These are phyloP conservation scores for Trematomus bernacchii DNA, from an alignment of 2,797 vertebrate species.

Conservation along the genomic window DNA sequence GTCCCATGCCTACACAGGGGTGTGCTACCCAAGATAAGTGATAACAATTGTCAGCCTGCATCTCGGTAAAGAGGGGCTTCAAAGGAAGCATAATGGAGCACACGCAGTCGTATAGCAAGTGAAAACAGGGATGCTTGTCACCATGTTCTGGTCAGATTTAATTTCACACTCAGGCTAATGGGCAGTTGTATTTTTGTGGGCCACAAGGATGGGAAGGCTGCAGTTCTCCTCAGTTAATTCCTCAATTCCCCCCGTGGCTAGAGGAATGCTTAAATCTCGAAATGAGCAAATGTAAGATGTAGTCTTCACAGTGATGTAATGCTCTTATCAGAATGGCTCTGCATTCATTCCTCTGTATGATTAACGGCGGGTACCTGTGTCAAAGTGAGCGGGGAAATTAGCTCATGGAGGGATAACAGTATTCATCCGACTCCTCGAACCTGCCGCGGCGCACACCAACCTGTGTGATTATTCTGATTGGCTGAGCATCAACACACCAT, in stretches of 20 bases:
- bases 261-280: slow-evolving; percentile 66
- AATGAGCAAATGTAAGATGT: slow-evolving; percentile 73
- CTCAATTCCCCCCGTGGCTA: slow-evolving; percentile 58
- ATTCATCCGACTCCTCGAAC: slow-evolving; percentile 52
- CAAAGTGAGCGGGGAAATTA: slow-evolving; percentile 48
- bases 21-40: slow-evolving; percentile 44
- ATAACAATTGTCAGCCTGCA: slow-evolving; percentile 58
- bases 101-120: slow-evolving; percentile 9
- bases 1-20: slow-evolving; percentile 16
- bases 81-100: slow-evolving; percentile 25
- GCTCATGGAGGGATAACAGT: slow-evolving; percentile 48
- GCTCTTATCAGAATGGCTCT: slow-evolving; percentile 63
- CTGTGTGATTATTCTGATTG: slow-evolving; percentile 73
- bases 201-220: slow-evolving; percentile 30
- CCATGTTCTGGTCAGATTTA: slow-evolving; percentile 56
- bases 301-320: slow-evolving; percentile 64
- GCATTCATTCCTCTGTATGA: slow-evolving; percentile 62
- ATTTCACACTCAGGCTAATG: slow-evolving; percentile 63
- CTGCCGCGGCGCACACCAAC: slow-evolving; percentile 45
- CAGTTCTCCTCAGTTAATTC: slow-evolving; percentile 74
- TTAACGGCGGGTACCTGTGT: slow-evolving; percentile 56
- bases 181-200: slow-evolving; percentile 62
- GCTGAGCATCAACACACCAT: slow-evolving; percentile 55
- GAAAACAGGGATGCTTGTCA: slow-evolving; percentile 15
- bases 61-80: slow-evolving; percentile 52